Percentiles rank a stretch among this genome's conserved stretches.
Evolutionary conservation across 2,797 vertebrate species (phyloP).

Genomic region (Gastrophryne carolinensis): DNA sequence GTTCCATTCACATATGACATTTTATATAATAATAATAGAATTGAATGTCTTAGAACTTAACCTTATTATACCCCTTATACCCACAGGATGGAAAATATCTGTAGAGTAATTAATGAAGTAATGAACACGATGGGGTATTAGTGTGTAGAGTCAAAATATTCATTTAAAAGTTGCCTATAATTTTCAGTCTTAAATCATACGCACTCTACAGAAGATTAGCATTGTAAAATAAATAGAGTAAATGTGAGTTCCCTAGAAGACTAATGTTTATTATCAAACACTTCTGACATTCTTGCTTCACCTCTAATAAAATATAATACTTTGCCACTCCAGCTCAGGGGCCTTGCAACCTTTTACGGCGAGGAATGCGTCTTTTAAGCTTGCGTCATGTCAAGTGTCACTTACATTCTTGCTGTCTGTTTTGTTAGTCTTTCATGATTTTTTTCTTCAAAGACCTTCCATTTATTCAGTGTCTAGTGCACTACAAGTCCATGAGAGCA

Average conservation of each 20-base stretch:
- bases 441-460: conserved; percentile 10
- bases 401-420: conserved; percentile 28
- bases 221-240: conserved; percentile 18
- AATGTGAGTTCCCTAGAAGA: conserved; percentile 19
- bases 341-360: conserved; percentile 8
- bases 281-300: conserved; percentile 24
- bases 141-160: neutral
- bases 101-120: too few species aligned
- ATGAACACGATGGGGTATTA: neutral
- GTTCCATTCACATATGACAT: too few species aligned
- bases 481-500: too few species aligned
- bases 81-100: too few species aligned
- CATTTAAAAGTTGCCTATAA: conserved; percentile 9
- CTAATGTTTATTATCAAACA: conserved; percentile 34
- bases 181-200: conserved; percentile 22
- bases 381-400: conserved; percentile 22
- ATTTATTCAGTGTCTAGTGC: neutral
- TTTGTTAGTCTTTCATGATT: conserved; percentile 5
- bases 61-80: too few species aligned
- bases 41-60: too few species aligned
- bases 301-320: conserved; percentile 29
- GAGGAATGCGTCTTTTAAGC: conserved; percentile 21
- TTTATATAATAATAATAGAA: too few species aligned
- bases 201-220: conserved; percentile 5
- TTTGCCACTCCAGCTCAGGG: conserved; percentile 1